Conservation (phyloP, 2,888 invertebrate genomes). For the Philhelius pedissequus region DNA sequence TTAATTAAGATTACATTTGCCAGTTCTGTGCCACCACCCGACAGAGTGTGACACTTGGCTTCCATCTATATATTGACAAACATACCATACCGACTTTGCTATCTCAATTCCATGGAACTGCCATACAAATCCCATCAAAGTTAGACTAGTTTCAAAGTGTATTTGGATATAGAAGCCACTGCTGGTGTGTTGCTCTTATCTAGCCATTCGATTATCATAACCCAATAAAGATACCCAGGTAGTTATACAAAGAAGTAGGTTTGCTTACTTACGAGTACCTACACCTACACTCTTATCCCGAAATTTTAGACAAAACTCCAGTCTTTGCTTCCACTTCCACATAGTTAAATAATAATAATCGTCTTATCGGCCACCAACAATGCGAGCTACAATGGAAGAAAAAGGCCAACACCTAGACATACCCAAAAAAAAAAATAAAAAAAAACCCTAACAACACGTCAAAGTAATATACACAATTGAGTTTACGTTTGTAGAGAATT, state of each 20-base stretch:
- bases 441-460: constrained; percentile 40
- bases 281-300: constrained; percentile 9
- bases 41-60: constrained; percentile 20
- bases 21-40: not conserved
- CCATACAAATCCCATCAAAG: not conserved
- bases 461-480: constrained; percentile 50
- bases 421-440: not conserved
- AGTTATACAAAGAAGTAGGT: not conserved
- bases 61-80: constrained; percentile 37
- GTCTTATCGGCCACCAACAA: constrained; percentile 53
- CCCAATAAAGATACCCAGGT: constrained; percentile 62
- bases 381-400: constrained; percentile 19
- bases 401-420: constrained; percentile 8
- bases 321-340: constrained; percentile 42
- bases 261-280: not conserved
- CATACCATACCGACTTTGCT: constrained; percentile 11
- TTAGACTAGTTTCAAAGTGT: constrained; percentile 41
- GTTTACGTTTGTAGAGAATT: constrained; percentile 29
- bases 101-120: constrained; percentile 31
- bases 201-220: constrained; percentile 64
- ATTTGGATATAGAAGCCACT: constrained; percentile 66
- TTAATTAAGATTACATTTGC: not conserved
- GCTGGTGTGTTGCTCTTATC: constrained; percentile 52
- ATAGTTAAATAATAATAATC: constrained; percentile 45
- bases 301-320: constrained; percentile 22